Evolutionary conservation across 2,113 vertebrate genomes (phyloP).

Genomic region (Galeopterus variegatus): DNA sequence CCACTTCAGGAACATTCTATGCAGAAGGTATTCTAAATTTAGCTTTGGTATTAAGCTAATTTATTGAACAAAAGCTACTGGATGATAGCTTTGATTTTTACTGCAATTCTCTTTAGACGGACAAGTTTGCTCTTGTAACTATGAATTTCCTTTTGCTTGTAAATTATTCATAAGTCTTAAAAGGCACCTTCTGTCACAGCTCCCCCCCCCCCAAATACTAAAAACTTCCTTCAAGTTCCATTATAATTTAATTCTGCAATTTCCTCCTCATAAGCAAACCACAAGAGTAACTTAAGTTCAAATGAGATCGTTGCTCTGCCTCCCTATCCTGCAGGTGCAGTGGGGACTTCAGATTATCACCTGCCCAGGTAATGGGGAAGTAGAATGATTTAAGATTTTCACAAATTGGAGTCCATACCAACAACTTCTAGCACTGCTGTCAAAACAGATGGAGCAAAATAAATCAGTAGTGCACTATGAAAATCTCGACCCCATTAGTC

Average conservation of each 20-base stretch:
- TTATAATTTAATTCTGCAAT: constrained; percentile 64
- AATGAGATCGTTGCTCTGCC: background rate
- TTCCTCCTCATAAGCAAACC: constrained; percentile 59
- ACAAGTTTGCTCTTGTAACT: constrained; percentile 67
- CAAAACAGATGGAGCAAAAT: background rate
- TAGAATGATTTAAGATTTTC: background rate
- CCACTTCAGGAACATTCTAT: background rate
- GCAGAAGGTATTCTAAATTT: constrained; percentile 64
- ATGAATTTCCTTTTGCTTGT: constrained; percentile 62
- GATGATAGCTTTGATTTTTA: constrained; percentile 34
- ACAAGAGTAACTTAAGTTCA: constrained; percentile 49
- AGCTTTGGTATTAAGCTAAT: constrained; percentile 18
- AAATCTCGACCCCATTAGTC: background rate
- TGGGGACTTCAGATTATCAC: background rate
- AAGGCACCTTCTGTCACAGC: constrained; percentile 71
- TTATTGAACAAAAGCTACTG: constrained; percentile 56
- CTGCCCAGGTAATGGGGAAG: background rate
- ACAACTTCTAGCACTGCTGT: background rate
- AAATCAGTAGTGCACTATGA: background rate
- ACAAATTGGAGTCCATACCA: background rate
- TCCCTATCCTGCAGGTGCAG: background rate
- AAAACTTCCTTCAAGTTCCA: constrained; percentile 74
- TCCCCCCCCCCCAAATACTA: constrained; percentile 63
- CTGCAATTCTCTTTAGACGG: constrained; percentile 46
- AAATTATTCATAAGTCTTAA: constrained; percentile 78